phyloP scores from a whole-genome alignment of 2,888 invertebrate species.

The Nematopogon swammerdamellus region DNA sequence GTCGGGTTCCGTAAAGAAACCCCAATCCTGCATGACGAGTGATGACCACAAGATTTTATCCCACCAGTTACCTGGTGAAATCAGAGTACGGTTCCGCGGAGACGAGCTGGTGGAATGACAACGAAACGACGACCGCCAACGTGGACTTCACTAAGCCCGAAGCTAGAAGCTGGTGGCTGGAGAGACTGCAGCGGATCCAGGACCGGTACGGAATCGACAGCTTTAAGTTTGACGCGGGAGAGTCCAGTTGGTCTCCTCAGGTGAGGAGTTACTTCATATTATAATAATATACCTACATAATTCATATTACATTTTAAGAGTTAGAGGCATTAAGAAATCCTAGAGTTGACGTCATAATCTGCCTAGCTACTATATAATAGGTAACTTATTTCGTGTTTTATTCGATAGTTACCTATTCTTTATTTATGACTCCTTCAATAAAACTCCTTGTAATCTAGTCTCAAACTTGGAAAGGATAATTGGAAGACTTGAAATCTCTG shows the following conservation, averaged over 20 bases:
- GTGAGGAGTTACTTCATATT: slow-evolving; percentile 18
- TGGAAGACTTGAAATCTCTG: too few species aligned
- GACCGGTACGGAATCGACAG: slow-evolving; percentile 63
- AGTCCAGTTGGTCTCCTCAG: slow-evolving; percentile 63
- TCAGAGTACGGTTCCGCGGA: slow-evolving; percentile 43
- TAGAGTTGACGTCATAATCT: too few species aligned
- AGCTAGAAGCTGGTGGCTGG: slow-evolving; percentile 60
- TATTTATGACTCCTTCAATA: too few species aligned
- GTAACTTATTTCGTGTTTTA: too few species aligned
- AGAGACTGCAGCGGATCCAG: slow-evolving; percentile 48
- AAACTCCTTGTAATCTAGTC: too few species aligned
- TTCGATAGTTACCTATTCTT: too few species aligned
- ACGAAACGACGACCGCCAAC: slow-evolving; percentile 49
- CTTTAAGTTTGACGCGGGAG: slow-evolving; percentile 82
- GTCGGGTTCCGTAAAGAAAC: too few species aligned
- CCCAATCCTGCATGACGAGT: too few species aligned
- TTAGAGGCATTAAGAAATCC: too few species aligned
- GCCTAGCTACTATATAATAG: too few species aligned
- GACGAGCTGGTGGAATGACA: slow-evolving; percentile 54
- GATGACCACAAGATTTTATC: too few species aligned
- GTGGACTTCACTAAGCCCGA: slow-evolving; percentile 70
- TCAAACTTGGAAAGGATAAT: too few species aligned
- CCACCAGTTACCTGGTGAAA: slow-evolving; percentile 39
- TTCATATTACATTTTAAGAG: neutral
- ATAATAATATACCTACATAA: neutral